Evolutionary conservation across 2,888 invertebrate species (phyloP).

Genomic region (Limnephilus marmoratus): DNA sequence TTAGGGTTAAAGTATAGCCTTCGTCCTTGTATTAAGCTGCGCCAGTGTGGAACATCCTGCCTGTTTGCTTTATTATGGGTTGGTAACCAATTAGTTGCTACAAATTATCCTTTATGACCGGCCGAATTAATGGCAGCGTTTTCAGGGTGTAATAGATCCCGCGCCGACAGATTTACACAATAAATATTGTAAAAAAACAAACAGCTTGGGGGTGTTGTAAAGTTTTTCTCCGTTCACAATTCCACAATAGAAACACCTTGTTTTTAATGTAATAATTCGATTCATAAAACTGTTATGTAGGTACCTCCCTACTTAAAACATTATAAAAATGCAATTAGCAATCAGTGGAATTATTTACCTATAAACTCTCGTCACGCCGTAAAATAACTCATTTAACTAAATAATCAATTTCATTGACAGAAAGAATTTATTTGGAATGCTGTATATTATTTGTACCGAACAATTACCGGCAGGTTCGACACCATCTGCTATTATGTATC

Average conservation of each 20-base stretch:
- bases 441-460: no score
- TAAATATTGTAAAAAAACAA: constrained; percentile 18
- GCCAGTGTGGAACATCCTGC: not conserved
- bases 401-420: no score
- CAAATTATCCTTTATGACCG: constrained; percentile 59
- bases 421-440: no score
- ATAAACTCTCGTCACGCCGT: no score
- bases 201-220: not conserved
- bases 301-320: no score
- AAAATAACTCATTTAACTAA: no score
- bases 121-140: constrained; percentile 50
- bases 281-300: no score
- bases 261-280: not conserved
- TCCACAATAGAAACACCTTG: not conserved
- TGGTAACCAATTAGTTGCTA: constrained; percentile 58
- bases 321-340: no score
- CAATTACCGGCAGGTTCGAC: no score
- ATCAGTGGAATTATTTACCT: no score
- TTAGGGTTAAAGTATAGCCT: constrained; percentile 55
- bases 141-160: constrained; percentile 22
- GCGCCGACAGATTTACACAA: constrained; percentile 34
- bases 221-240: not conserved
- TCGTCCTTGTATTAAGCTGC: not conserved
- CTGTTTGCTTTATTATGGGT: constrained; percentile 34
- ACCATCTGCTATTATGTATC: no score